A percentile compares a stretch with the other conserved stretches of the same genome.
phyloP scores from a whole-genome alignment of 1,140 invertebrate species.

The Holcopasites calliopsidis region DNA sequence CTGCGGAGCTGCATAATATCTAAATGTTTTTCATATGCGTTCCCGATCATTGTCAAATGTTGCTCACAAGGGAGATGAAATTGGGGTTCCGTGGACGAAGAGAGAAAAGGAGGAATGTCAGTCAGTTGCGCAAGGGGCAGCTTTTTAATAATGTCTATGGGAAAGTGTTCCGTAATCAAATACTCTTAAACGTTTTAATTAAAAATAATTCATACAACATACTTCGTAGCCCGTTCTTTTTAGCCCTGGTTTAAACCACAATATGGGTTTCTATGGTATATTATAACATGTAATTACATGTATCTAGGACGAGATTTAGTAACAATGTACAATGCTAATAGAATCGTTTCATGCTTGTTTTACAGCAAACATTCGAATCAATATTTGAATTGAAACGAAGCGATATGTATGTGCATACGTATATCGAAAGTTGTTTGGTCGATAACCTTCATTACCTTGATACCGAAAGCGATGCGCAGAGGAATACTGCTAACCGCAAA shows the following conservation, averaged over 20 bases:
- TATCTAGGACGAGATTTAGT: constrained; percentile 5
- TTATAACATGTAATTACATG: no score
- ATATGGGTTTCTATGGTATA: constrained; percentile 19
- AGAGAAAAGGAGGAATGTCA: constrained; percentile 27
- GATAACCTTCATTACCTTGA: not conserved
- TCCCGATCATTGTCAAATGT: constrained; percentile 57
- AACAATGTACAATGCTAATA: constrained; percentile 20
- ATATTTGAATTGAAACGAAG: not conserved
- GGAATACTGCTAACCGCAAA: no score
- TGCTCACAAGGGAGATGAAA: constrained; percentile 33
- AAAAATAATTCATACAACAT: constrained; percentile 73
- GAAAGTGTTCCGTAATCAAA: constrained; percentile 72
- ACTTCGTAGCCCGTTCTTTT: constrained; percentile 38
- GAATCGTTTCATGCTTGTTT: constrained; percentile 6
- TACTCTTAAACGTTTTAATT: constrained; percentile 76
- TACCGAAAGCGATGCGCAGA: not conserved
- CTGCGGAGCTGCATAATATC: constrained; percentile 40
- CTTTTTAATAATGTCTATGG: constrained; percentile 73
- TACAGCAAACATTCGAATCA: not conserved
- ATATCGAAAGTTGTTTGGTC: constrained; percentile 15
- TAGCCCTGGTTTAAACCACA: constrained; percentile 38
- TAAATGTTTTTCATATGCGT: constrained; percentile 50
- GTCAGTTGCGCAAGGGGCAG: constrained; percentile 54
- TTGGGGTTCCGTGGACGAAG: constrained; percentile 37
- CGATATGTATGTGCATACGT: not conserved